A percentile compares a stretch with the other conserved stretches of the same genome.
These are phyloP conservation scores for Dicrurus megarhynchus DNA, from an alignment of 2,113 vertebrate genomes.

Conservation along the genomic window DNA sequence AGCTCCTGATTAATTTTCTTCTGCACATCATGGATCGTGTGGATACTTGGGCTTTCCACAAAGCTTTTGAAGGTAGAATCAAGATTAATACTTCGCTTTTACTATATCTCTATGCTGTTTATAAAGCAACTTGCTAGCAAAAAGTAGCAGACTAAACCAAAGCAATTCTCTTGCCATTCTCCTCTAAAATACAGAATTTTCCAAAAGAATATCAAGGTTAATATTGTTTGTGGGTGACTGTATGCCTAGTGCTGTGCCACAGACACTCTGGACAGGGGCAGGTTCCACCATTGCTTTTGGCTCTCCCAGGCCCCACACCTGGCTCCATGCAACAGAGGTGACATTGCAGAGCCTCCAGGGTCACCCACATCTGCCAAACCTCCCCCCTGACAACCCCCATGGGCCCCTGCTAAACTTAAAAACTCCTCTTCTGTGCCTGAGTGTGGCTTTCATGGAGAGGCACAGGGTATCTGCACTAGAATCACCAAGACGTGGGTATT, in stretches of 20 bases:
- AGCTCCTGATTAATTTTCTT: slow-evolving; percentile 71
- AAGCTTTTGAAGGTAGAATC: slow-evolving; percentile 75
- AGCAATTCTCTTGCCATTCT: background rate
- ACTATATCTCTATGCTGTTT: background rate
- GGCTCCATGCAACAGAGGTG: background rate
- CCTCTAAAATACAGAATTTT: background rate
- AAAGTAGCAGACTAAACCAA: background rate
- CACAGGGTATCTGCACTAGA: slow-evolving; percentile 69
- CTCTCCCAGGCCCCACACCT: background rate
- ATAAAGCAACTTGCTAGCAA: background rate
- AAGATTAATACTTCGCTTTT: background rate
- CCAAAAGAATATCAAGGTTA: background rate
- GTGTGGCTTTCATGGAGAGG: slow-evolving; percentile 70
- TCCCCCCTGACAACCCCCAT: background rate
- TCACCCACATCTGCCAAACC: background rate
- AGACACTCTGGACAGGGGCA: background rate
- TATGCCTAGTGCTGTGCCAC: background rate
- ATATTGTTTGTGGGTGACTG: background rate
- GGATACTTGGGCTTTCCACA: slow-evolving; percentile 76
- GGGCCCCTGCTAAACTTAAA: background rate
- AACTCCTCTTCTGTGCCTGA: slow-evolving; percentile 66
- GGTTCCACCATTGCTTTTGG: background rate
- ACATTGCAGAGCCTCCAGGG: rapidly evolving
- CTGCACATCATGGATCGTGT: slow-evolving; percentile 73
- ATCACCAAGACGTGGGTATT: background rate